Evolutionary conservation across 2,113 vertebrate genomes (phyloP).

Genomic region (Hypocryptadius cinnamomeus): DNA sequence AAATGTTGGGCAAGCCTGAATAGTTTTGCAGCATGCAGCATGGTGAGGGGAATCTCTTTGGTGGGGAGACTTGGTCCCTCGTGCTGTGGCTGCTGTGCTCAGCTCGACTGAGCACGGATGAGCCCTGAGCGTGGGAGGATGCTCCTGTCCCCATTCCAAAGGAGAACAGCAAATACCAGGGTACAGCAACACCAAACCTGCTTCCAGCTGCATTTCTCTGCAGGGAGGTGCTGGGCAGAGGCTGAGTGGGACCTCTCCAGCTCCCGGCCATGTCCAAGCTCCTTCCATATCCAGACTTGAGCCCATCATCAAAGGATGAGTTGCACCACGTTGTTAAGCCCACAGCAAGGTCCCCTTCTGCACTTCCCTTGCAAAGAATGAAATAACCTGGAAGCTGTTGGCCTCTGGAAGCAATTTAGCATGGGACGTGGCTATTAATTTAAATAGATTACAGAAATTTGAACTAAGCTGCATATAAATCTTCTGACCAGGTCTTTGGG

Average conservation of each 20-base stretch:
- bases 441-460: constrained; percentile 67
- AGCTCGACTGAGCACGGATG: neutral
- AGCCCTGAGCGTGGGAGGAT: neutral
- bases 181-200: neutral
- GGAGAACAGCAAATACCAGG: accelerated
- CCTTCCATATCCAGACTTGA: neutral
- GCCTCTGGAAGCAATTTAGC: constrained; percentile 64
- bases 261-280: neutral
- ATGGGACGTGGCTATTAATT: constrained; percentile 55
- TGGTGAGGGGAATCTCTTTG: neutral
- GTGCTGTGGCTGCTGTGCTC: neutral
- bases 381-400: constrained; percentile 38
- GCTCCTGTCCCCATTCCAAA: neutral
- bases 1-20: neutral
- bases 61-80: neutral
- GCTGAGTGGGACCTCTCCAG: neutral
- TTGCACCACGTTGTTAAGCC: neutral
- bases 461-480: constrained; percentile 62
- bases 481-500: constrained; percentile 43
- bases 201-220: neutral
- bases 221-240: neutral
- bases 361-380: neutral
- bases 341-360: neutral
- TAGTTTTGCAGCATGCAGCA: accelerated
- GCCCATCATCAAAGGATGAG: neutral